Base-by-base conservation (phyloP, 2,888 invertebrate species). In the Loripinus fragilis region DNA sequence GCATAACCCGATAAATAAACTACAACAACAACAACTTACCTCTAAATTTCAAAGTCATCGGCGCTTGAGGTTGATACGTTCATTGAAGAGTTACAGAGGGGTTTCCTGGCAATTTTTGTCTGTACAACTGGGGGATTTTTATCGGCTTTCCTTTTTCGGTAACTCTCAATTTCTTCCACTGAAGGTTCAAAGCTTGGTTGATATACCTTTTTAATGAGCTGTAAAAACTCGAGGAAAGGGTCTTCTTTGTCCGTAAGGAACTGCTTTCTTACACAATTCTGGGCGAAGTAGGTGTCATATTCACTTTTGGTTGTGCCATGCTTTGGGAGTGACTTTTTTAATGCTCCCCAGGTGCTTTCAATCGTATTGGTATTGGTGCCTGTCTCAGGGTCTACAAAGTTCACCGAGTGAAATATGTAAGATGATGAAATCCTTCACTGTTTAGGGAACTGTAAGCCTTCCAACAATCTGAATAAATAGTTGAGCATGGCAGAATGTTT, bases 381-480 rank as follows among this genome's bases (percentile, higher is more conserved):
- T 7, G 78, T 70, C 20, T 78, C 78, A 8, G 23, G n/a, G 33
- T 73, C 65, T 28, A 70, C 65, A 17, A 78, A 71, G 2, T 77
- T 45, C 17, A 71, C 65, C 20, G 41, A 45, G 30, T 73, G 80
- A 25, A 65, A 76, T 0, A 70, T 8, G 68, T 77, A 0, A 75
- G 35, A 20, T 77, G 75, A 5, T 70, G 15, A 48, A 60, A 23
- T n/a, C n/a, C n/a, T n/a, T n/a, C n/a, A n/a, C n/a, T n/a, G n/a
- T n/a, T 42, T n/a, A 81, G 69, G 48, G 48, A 74, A 28, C 35
- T 42, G 38, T 81, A 78, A 0, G 81, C 78, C 23, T 78, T 67
- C 80, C 82, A 78, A 41, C 76, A 80, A 65, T 85, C 85, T 15
- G 65, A 68, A 8, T n/a, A n/a, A 80, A 60, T 0, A 85, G 77